Evolutionary conservation across 2,113 vertebrate species (phyloP).

Genomic region (Dolichotis patagonum): DNA sequence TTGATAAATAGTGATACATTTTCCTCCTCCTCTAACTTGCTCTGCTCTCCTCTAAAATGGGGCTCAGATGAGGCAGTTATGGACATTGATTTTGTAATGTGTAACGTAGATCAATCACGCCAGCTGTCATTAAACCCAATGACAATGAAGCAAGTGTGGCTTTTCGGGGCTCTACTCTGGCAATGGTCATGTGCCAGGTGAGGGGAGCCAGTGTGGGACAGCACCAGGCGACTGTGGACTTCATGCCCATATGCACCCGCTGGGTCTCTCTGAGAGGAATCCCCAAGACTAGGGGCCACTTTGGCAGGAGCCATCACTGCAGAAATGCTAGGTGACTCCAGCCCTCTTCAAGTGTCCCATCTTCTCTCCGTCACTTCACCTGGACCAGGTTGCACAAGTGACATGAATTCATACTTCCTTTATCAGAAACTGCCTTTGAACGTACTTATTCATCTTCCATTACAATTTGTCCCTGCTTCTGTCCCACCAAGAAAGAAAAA

Average conservation of each 20-base stretch:
- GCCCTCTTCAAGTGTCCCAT: background rate
- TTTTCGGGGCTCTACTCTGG: background rate
- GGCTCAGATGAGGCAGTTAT: background rate
- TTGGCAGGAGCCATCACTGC: fast-evolving
- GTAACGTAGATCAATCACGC: background rate
- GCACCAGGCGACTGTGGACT: background rate
- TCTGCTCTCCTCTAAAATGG: background rate
- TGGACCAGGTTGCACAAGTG: background rate
- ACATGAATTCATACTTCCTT: background rate
- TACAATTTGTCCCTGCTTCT: background rate
- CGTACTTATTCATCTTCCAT: background rate
- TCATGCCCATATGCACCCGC: background rate
- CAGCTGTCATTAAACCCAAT: background rate
- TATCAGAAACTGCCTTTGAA: background rate
- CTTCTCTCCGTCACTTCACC: background rate
- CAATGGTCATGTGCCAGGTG: background rate
- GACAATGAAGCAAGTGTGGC: background rate
- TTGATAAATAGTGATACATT: background rate
- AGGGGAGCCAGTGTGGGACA: background rate
- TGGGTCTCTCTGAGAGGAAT: background rate
- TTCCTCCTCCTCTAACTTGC: background rate
- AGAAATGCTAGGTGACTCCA: background rate
- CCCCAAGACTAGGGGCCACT: background rate
- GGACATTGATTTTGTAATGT: background rate
- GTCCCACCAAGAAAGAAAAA: background rate